Base-by-base conservation (phyloP, 2,888 invertebrate species). In the Gymnocheta viridis region DNA sequence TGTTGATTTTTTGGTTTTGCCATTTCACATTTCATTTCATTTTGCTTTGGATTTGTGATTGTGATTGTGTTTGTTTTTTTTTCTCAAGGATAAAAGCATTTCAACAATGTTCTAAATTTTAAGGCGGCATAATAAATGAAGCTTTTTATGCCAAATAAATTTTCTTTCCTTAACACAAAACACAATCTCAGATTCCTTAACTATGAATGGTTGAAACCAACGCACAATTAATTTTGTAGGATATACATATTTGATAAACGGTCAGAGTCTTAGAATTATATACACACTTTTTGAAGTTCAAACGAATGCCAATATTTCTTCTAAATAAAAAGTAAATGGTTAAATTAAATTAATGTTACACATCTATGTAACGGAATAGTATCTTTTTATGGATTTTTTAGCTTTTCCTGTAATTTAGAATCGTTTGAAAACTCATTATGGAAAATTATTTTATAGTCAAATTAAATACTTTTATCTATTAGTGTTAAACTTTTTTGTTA, bases 41-140 rank as follows among this genome's bases (percentile, higher is more conserved):
- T 9, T 38, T 62, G 27, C 41, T 62, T 51, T 44, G 3, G 24
- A 51, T 27, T 67, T 29, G 41, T 10, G 17, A 6, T 64, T 24
- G 41, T 66, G n/a, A 12, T 54, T 54, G 27, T 54, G 38, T 67
- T 66, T 44, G 44, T 38, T n/a, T n/a, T n/a, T n/a, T n/a, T n/a
- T n/a, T n/a, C n/a, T 58, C 72, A 72, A 79, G 64, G 72, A 72
- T 73, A 66, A 47, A 64, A 56, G 54, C 72, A 73, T 60, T 82
- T 66, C 69, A 51, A 79, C 56, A 77, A 49, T 70, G 80, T 82
- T 79, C 77, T 60, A 84, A 84, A 80, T 85, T 86, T 72, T 81
- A 82, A 86, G 80, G 70, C 77, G 78, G 70, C 78, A 70, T 85
- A 82, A 85, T 81, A 85, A 85, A 82, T 83, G 72, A 81, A 82